Evolutionary conservation across 2,888 invertebrate species (phyloP).

Genomic region (Ennomos fuscantarius): DNA sequence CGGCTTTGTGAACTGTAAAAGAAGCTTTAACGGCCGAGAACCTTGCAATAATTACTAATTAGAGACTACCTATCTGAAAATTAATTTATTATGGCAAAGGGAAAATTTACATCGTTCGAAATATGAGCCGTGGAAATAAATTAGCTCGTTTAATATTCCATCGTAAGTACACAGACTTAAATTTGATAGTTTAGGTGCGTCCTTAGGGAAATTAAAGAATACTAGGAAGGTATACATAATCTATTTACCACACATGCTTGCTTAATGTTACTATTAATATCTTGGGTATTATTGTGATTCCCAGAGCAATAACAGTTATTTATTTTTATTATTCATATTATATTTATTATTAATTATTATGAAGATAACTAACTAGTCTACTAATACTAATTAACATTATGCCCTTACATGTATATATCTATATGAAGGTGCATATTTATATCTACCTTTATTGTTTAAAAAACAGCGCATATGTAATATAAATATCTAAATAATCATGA

Average conservation of each 20-base stretch:
- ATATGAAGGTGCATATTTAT: too few relatives aligned
- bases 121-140: slow-evolving; percentile 29
- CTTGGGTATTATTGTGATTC: slow-evolving; percentile 30
- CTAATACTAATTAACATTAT: too few relatives aligned
- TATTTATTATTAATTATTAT: too few relatives aligned
- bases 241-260: slow-evolving; percentile 40
- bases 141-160: slow-evolving; percentile 30
- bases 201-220: slow-evolving; percentile 53
- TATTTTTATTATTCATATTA: too few relatives aligned
- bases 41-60: slow-evolving; percentile 45
- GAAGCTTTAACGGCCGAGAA: slow-evolving; percentile 29
- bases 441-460: too few relatives aligned
- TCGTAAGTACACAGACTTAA: slow-evolving; percentile 34
- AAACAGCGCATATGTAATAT: too few relatives aligned
- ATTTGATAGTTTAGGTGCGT: slow-evolving; percentile 38
- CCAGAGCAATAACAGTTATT: slow-evolving; percentile 22
- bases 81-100: slow-evolving; percentile 42
- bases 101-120: slow-evolving; percentile 28
- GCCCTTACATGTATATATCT: background rate
- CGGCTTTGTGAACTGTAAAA: slow-evolving; percentile 24
- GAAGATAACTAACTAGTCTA: too few relatives aligned
- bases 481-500: too few relatives aligned
- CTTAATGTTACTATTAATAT: slow-evolving; percentile 35
- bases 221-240: slow-evolving; percentile 15
- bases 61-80: slow-evolving; percentile 42